A percentile compares a stretch with the other conserved stretches of the same genome.
phyloP scores from a whole-genome alignment of 1,140 invertebrate species.

The Alviniconcha marisindica region DNA sequence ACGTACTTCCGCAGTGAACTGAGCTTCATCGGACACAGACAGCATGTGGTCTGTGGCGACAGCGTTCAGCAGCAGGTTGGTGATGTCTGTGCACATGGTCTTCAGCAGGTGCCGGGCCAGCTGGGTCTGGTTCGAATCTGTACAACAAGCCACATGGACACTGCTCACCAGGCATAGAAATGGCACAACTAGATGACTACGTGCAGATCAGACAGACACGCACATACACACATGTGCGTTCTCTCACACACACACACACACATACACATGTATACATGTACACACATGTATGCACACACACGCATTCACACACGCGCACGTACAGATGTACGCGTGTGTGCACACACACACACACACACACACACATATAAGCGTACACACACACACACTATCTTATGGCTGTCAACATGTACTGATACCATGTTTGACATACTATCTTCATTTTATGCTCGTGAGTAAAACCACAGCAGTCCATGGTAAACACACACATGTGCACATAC shows the following conservation, averaged over 20 bases:
- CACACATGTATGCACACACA: background rate
- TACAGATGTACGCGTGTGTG: background rate
- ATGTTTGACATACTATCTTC: too few relatives aligned
- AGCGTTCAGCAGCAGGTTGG: constrained; percentile 83
- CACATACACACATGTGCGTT: background rate
- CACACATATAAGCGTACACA: background rate
- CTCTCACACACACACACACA: background rate
- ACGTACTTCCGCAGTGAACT: constrained; percentile 76
- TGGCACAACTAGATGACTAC: too few relatives aligned
- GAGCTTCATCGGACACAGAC: constrained; percentile 59
- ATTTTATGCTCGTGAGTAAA: too few relatives aligned
- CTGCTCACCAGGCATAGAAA: too few relatives aligned
- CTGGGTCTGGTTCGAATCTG: constrained; percentile 81
- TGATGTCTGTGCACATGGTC: constrained; percentile 88
- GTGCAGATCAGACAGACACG: too few relatives aligned
- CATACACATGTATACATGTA: background rate
- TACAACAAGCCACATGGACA: background rate
- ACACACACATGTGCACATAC: too few relatives aligned
- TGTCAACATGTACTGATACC: too few relatives aligned
- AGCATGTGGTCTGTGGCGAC: constrained; percentile 76
- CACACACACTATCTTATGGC: background rate
- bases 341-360: constrained; percentile 12
- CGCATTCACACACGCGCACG: background rate
- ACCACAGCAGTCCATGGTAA: too few relatives aligned
- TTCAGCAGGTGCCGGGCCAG: constrained; percentile 90